Conservation (phyloP, 1,140 invertebrate species). For the Macrocentrus cingulum region DNA sequence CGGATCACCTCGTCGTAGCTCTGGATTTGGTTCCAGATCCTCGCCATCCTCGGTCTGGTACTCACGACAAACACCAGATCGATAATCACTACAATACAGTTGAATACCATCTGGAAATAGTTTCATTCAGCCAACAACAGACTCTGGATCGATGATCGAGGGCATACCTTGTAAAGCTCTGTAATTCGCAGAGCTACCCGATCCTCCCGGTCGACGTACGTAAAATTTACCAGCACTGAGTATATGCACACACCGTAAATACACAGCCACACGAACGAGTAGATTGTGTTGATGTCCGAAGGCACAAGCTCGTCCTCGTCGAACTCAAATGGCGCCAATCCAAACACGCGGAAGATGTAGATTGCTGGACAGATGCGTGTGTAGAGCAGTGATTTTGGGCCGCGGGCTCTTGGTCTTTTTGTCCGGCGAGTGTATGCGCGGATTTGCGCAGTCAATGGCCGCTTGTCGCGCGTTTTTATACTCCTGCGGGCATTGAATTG, state of each 20-base stretch:
- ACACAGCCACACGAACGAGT: conserved; percentile 9
- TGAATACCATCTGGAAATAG: conserved; percentile 40
- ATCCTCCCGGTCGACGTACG: background rate
- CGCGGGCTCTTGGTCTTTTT: conserved; percentile 12
- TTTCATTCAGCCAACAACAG: too few relatives aligned
- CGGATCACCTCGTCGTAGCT: conserved; percentile 42
- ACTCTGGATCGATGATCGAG: background rate
- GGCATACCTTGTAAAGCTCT: conserved; percentile 43
- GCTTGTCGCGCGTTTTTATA: too few relatives aligned
- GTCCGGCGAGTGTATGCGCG: background rate
- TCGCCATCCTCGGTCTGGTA: conserved; percentile 31
- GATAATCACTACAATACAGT: conserved; percentile 34
- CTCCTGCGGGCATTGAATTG: too few relatives aligned
- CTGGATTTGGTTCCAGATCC: conserved; percentile 45
- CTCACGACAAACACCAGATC: conserved; percentile 29
- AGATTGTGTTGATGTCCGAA: conserved; percentile 33
- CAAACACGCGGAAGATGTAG: conserved; percentile 39
- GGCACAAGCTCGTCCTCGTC: conserved; percentile 36
- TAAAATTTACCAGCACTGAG: conserved; percentile 21
- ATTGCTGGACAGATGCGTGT: conserved; percentile 41
- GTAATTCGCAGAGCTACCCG: conserved; percentile 30
- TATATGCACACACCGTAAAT: conserved; percentile 32
- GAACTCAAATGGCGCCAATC: conserved; percentile 48
- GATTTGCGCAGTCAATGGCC: background rate
- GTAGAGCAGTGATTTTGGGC: conserved; percentile 42